These are phyloP conservation scores for Apamea epomidion DNA, from an alignment of 2,888 invertebrate species.

Conservation along the genomic window DNA sequence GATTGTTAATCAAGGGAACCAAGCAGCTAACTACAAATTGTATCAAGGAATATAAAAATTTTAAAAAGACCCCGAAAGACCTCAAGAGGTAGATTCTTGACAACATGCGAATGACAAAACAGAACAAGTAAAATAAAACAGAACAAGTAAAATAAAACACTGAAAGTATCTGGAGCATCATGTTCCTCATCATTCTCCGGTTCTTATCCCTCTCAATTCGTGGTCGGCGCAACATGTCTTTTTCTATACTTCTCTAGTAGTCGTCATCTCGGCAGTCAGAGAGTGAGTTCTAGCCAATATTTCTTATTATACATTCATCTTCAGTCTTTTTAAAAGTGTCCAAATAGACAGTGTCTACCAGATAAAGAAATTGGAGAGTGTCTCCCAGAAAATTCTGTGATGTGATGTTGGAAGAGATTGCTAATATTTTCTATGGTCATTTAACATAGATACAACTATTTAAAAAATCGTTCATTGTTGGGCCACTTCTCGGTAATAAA, in stretches of 20 bases:
- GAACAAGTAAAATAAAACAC: neutral
- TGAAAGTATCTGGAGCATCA: neutral
- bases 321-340: neutral
- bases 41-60: neutral
- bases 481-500: neutral
- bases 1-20: neutral
- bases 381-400: neutral
- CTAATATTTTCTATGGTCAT: neutral
- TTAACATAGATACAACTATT: neutral
- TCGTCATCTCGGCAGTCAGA: neutral
- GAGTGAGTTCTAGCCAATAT: neutral
- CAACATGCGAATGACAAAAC: neutral
- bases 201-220: neutral
- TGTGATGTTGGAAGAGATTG: neutral
- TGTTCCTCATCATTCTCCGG: neutral
- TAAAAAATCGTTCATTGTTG: neutral
- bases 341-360: neutral
- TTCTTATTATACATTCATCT: neutral
- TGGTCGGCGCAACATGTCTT: neutral
- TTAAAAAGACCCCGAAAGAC: neutral
- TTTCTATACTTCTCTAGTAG: neutral
- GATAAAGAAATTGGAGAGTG: neutral
- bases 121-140: neutral
- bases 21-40: neutral
- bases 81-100: neutral